Evolutionary conservation across 2,113 vertebrate species (phyloP), one percentile per base, ranked within the genome.

Genomic region (Silurus meridionalis): DNA sequence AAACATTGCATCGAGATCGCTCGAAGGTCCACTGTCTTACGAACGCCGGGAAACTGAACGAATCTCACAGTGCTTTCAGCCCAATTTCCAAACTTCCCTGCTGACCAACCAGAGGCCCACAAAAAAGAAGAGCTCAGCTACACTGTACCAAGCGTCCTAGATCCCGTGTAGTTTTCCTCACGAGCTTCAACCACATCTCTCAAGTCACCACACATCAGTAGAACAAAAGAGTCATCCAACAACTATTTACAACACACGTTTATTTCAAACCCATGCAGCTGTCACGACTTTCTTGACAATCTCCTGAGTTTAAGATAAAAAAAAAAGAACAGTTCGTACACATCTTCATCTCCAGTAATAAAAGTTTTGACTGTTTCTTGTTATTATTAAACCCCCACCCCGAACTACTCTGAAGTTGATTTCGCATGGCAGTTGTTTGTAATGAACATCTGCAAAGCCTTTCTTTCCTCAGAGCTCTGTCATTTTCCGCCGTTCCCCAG

Each of bases 21-120:
- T 92, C 87, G 88, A 83, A 86, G 86, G 82, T 86, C 89, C 81
- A 91, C 89, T 88, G 88, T 80, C 1, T 69, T 67, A 86, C 37
- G 84, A 60, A 91, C 72, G 83, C 84, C 46, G 57, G 61, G 64
- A 83, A 50, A 87, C 88, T 89, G 89, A 92, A 88, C 85, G 87
- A 83, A 83, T 87, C 82, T 91, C 71, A 87, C 82, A 89, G 83
- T 52, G 84, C 60, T 71, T 84, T 1, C 25, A 63, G 46, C 87
- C 77, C 79, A 88, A 37, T 89, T 83, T 84, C 79, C 87, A 48
- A 1, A 83, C 83, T 64, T 88, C 84, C 87, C 83, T 84, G 85
- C 75, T 88, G 85, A 90, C 89, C 88, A 88, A 88, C 64, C 19
- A 66, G 46, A 58, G 60, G 80, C 83, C 86, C 80, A 88, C 87